Percentiles rank a stretch among this genome's conserved stretches.
phyloP scores from a whole-genome alignment of 2,113 vertebrate species.

The Plotosus lineatus region DNA sequence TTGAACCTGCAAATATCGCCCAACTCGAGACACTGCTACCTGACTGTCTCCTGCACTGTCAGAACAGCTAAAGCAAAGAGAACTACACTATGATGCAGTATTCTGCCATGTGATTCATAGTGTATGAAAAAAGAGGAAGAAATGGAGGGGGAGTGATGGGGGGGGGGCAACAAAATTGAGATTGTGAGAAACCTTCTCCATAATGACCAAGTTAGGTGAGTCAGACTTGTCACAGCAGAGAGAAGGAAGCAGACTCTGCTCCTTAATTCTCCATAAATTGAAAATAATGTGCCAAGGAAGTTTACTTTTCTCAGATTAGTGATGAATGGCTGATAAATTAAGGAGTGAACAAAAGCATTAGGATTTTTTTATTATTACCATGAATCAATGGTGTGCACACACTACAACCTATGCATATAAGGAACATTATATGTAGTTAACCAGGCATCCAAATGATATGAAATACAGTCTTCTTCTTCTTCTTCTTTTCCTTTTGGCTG shows the following conservation, averaged over 20 bases:
- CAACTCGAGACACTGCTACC: constrained; percentile 37
- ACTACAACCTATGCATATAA: not conserved
- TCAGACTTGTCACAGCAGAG: constrained; percentile 46
- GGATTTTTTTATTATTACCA: not conserved
- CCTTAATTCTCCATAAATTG: constrained; percentile 34
- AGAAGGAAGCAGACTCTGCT: constrained; percentile 27
- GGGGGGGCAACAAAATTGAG: constrained; percentile 28
- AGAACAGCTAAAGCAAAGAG: constrained; percentile 52
- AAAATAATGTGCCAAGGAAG: constrained; percentile 40
- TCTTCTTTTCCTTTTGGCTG: too few species aligned
- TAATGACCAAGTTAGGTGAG: constrained; percentile 44
- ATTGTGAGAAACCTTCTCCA: constrained; percentile 31
- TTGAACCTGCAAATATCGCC: constrained; percentile 38
- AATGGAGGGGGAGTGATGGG: constrained; percentile 25
- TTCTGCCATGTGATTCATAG: constrained; percentile 44
- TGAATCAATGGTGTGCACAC: not conserved
- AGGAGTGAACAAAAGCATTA: not conserved
- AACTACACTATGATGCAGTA: constrained; percentile 41
- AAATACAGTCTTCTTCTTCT: too few species aligned
- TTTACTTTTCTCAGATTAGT: constrained; percentile 32
- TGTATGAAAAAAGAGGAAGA: constrained; percentile 51
- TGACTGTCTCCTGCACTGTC: constrained; percentile 52
- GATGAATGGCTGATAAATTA: constrained; percentile 16
- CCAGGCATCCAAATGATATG: too few species aligned
- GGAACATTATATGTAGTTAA: not conserved